Evolutionary conservation across 2,888 invertebrate genomes (phyloP).

Genomic region (Andrena marginata): DNA sequence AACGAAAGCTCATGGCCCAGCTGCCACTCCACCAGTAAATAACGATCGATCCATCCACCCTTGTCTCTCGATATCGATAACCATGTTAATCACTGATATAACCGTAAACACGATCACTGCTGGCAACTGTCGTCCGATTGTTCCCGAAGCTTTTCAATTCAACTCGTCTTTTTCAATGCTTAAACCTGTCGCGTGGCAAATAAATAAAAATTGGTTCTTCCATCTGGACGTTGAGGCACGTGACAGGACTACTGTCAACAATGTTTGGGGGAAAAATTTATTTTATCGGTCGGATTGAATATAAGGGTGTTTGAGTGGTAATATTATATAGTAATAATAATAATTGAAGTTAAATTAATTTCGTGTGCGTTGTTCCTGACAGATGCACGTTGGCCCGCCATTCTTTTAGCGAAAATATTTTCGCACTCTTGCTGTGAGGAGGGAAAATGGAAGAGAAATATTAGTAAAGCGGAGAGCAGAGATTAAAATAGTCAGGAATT

Average conservation of each 20-base stretch:
- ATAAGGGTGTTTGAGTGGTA: no score
- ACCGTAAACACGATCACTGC: slow-evolving; percentile 2
- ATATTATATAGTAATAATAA: no score
- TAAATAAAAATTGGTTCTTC: no score
- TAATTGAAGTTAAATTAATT: not conserved
- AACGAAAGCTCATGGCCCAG: slow-evolving; percentile 12
- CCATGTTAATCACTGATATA: slow-evolving; percentile 1
- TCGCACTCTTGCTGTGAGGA: not conserved
- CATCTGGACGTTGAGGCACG: no score
- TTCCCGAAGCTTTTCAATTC: not conserved
- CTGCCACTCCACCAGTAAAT: slow-evolving; percentile 5
- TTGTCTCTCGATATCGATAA: not conserved
- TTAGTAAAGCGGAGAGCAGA: not conserved
- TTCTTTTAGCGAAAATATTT: not conserved
- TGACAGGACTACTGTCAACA: no score
- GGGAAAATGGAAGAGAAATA: not conserved
- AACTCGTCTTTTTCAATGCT: not conserved
- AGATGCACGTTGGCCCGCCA: no score
- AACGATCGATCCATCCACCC: slow-evolving; percentile 6
- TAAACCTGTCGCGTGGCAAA: not conserved
- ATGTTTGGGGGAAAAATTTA: no score
- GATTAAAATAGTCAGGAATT: slow-evolving; percentile 16
- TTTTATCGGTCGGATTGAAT: no score
- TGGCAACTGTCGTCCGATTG: not conserved
- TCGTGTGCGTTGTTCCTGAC: not conserved